Percentiles rank a stretch among this genome's conserved stretches.
Conservation (phyloP, 23 tunicate genomes). For the Phallusia fumigata region DNA sequence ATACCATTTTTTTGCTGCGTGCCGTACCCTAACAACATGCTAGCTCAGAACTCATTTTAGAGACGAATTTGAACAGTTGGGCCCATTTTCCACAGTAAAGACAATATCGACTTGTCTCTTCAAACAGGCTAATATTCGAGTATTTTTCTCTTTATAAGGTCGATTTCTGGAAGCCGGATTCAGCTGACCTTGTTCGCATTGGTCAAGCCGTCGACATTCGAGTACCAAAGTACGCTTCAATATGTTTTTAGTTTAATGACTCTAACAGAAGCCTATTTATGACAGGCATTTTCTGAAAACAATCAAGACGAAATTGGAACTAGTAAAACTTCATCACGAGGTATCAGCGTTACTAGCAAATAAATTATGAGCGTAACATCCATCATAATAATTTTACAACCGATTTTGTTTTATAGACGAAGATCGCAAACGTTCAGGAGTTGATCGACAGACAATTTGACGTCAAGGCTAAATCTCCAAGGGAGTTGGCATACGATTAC, state of each 20-base stretch:
- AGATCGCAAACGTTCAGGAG: slow-evolving; percentile 58
- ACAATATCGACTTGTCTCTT: no score
- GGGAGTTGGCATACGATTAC: slow-evolving; percentile 34
- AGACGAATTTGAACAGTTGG: no score
- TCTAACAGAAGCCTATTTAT: not conserved
- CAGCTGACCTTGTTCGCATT: slow-evolving; percentile 22
- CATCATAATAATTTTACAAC: no score
- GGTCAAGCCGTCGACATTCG: slow-evolving; percentile 54
- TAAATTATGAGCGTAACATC: no score
- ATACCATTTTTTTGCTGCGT: no score
- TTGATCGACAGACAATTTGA: slow-evolving; percentile 58
- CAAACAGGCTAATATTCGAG: no score
- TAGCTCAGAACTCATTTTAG: no score
- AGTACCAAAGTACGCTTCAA: slow-evolving; percentile 34
- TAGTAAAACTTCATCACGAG: slow-evolving; percentile 26
- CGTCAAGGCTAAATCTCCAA: not conserved
- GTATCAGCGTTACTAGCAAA: not conserved
- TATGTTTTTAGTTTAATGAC: not conserved
- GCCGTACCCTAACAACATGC: no score
- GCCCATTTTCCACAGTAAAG: no score
- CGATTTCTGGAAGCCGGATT: slow-evolving; percentile 79
- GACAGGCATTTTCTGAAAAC: slow-evolving; percentile 24
- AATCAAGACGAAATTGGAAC: slow-evolving; percentile 27
- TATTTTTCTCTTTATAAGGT: slow-evolving; percentile 20
- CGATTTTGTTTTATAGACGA: slow-evolving; percentile 16